Evolutionary conservation across 1,140 invertebrate species (phyloP).

Genomic region (Octopus bimaculoides): DNA sequence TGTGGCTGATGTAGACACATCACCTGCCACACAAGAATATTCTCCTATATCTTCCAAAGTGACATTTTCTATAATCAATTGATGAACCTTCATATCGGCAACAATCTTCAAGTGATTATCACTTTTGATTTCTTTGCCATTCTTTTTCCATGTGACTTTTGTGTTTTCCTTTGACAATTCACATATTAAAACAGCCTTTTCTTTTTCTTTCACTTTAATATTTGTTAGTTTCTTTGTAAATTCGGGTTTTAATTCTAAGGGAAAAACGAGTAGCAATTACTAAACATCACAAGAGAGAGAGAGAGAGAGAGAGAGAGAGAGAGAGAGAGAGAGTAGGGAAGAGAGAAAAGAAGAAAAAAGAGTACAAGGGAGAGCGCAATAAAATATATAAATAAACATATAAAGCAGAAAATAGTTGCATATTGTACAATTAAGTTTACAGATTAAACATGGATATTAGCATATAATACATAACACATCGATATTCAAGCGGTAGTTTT

Average conservation of each 20-base stretch:
- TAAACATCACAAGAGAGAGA: slow-evolving; percentile 23
- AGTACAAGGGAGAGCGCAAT: too few relatives aligned
- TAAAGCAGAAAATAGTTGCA: too few relatives aligned
- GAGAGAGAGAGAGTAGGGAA: too few relatives aligned
- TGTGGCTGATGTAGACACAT: slow-evolving; percentile 41
- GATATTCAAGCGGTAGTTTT: too few relatives aligned
- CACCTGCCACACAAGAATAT: slow-evolving; percentile 72
- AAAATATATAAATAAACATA: too few relatives aligned
- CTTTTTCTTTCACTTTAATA: slow-evolving; percentile 29
- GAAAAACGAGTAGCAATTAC: slow-evolving; percentile 21
- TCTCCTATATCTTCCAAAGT: slow-evolving; percentile 76
- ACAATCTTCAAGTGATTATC: slow-evolving; percentile 21
- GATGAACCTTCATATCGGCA: background rate
- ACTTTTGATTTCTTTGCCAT: slow-evolving; percentile 58
- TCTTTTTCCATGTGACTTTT: slow-evolving; percentile 60
- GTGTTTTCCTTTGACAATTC: slow-evolving; percentile 33
- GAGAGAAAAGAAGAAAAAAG: too few relatives aligned
- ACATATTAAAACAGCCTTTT: slow-evolving; percentile 34
- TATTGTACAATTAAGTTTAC: too few relatives aligned
- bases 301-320: slow-evolving; percentile 11
- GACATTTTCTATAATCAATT: slow-evolving; percentile 69
- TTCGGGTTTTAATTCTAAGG: slow-evolving; percentile 32
- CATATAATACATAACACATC: too few relatives aligned
- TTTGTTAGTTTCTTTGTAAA: slow-evolving; percentile 31
- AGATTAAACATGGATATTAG: too few relatives aligned